phyloP scores from a whole-genome alignment of 2,797 vertebrate genomes.

The Dipus sagitta region DNA sequence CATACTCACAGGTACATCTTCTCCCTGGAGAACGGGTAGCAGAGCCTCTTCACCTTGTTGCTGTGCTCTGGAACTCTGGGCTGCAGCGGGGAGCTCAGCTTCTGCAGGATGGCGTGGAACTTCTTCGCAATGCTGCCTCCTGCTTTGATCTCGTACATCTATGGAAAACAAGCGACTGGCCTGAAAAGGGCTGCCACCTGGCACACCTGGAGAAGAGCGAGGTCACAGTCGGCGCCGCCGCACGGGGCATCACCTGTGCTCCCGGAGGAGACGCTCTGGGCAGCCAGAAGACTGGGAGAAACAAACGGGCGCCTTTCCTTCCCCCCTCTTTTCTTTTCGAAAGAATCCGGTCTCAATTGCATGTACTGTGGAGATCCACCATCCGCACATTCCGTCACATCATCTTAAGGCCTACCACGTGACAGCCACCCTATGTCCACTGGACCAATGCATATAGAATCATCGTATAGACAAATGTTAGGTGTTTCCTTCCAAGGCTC shows the following conservation, averaged over 20 bases:
- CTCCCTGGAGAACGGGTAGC: constrained; percentile 96
- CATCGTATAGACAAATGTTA: background rate
- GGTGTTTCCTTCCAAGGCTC: no score
- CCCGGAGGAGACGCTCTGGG: background rate
- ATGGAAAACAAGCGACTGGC: constrained; percentile 61
- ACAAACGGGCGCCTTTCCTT: background rate
- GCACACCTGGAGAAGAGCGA: background rate
- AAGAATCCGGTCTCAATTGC: background rate
- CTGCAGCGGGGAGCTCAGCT: constrained; percentile 92
- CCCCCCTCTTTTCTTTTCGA: background rate
- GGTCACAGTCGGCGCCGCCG: background rate
- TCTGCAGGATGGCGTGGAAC: constrained; percentile 89
- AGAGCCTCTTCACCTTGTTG: constrained; percentile 92
- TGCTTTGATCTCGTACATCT: constrained; percentile 95
- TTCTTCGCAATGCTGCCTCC: constrained; percentile 91
- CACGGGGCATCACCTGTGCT: background rate
- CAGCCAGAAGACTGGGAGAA: background rate
- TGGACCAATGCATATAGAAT: background rate
- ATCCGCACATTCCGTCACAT: background rate
- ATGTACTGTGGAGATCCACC: background rate
- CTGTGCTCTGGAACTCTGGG: constrained; percentile 92
- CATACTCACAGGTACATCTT: constrained; percentile 96
- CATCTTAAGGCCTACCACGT: background rate
- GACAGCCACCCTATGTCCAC: background rate
- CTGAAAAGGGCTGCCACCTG: background rate